A percentile compares a stretch with the other conserved stretches of the same genome.
phyloP scores from a whole-genome alignment of 2,797 vertebrate genomes.

The Microcaecilia unicolor region DNA sequence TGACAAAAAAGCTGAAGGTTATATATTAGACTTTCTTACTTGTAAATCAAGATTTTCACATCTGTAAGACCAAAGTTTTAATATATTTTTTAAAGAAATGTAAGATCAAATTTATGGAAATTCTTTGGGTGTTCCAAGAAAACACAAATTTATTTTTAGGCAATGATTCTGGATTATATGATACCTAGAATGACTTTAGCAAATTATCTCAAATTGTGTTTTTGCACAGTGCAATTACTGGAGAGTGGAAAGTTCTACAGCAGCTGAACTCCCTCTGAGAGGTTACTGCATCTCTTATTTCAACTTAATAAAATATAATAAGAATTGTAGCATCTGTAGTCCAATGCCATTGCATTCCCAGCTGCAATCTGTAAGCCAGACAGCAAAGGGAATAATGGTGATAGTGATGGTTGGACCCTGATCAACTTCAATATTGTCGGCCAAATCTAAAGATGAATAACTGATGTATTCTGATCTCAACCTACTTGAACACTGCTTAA shows the following conservation, averaged over 20 bases:
- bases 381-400: conserved; percentile 33
- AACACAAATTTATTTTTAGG: conserved; percentile 37
- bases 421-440: no score
- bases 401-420: no score
- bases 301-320: conserved; percentile 45
- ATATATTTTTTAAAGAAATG: conserved; percentile 20
- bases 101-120: conserved; percentile 15
- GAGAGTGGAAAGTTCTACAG: conserved; percentile 49
- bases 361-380: conserved; percentile 36
- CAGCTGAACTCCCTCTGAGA: conserved; percentile 59
- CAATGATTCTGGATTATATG: conserved; percentile 27
- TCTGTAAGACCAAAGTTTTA: no score
- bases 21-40: no score
- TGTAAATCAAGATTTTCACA: no score
- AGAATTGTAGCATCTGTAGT: conserved; percentile 42
- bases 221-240: conserved; percentile 49
- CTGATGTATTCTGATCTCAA: no score
- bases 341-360: conserved; percentile 36
- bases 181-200: conserved; percentile 44
- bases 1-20: no score
- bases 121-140: conserved; percentile 29
- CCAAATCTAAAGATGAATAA: no score
- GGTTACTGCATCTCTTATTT: conserved; percentile 33
- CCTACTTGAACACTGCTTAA: no score
- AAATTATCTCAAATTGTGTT: conserved; percentile 43